Conservation (phyloP, 2,797 vertebrate species). For the Otus scops region DNA sequence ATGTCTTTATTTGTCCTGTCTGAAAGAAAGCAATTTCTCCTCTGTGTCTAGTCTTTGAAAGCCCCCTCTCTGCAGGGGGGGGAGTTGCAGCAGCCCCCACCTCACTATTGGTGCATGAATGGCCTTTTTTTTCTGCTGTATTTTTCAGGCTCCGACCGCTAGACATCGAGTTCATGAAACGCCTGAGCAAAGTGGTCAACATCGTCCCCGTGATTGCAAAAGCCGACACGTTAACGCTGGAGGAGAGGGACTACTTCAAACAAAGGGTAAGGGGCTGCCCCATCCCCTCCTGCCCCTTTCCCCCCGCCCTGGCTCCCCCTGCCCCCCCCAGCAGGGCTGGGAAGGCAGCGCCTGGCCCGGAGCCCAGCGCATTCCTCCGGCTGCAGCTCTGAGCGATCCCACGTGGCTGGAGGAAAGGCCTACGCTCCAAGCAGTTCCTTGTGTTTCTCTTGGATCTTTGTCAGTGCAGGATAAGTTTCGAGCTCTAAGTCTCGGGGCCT, state of each 20-base stretch:
- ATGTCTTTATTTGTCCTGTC: not conserved
- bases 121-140: not conserved
- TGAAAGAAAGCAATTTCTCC: not conserved
- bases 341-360: not conserved
- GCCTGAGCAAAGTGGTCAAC: constrained; percentile 96
- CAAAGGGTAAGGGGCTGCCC: constrained; percentile 80
- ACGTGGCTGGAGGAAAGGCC: not conserved
- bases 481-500: not conserved
- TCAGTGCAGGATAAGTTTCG: constrained; percentile 17
- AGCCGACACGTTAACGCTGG: constrained; percentile 94
- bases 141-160: constrained; percentile 86
- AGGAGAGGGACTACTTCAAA: constrained; percentile 94
- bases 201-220: constrained; percentile 97
- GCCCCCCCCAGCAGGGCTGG: not conserved
- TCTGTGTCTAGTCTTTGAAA: not conserved
- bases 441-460: constrained; percentile 69
- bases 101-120: accelerated
- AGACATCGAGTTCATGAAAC: constrained; percentile 97
- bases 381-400: constrained; percentile 27
- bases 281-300: not conserved
- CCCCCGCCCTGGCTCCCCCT: not conserved
- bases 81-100: not conserved
- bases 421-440: not conserved
- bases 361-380: constrained; percentile 25
- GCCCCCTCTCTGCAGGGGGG: not conserved